Evolutionary conservation across 2,113 vertebrate genomes (phyloP).

Genomic region (rat (Rattus norvegicus)): GRCr8 NC_086032.1:72954501-72955000

Average conservation of each 20-base stretch:
- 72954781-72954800: neutral
- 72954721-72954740: neutral
- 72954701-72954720: slow-evolving; percentile 13
- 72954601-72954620: neutral
- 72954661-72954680: neutral
- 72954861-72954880: too few relatives aligned
- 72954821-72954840: neutral
- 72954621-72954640: neutral
- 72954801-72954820: neutral
- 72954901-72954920: neutral
- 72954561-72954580: neutral
- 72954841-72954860: too few relatives aligned
- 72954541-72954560: neutral
- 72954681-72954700: neutral
- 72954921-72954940: neutral
- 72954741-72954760: slow-evolving; percentile 15
- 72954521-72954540: slow-evolving; percentile 3
- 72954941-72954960: slow-evolving; percentile 44
- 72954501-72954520: neutral
- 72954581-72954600: neutral
- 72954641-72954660: neutral
- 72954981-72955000: slow-evolving; percentile 40
- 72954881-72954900: too few relatives aligned
- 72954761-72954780: neutral
- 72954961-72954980: neutral